These are phyloP conservation scores for Tipula lateralis DNA, from an alignment of 2,888 invertebrate genomes.

Conservation along the genomic window DNA sequence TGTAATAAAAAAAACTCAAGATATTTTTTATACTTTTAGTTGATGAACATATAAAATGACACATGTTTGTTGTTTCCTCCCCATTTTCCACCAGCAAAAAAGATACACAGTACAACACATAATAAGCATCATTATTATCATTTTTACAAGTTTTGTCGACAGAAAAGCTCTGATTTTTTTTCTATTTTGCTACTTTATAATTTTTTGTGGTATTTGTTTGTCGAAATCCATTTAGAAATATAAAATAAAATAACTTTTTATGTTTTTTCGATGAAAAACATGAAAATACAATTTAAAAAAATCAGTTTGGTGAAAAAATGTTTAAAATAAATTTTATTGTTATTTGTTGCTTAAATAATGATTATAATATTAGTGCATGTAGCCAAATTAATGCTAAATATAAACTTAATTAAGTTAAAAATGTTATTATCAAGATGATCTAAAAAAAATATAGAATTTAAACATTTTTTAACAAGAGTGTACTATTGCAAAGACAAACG, in stretches of 20 bases:
- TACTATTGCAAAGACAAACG: too few relatives aligned
- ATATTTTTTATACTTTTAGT: not conserved
- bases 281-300: not conserved
- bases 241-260: not conserved
- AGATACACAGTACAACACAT: not conserved
- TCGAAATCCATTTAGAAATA: not conserved
- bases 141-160: not conserved
- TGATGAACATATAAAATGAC: slow-evolving; percentile 1
- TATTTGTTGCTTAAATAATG: too few relatives aligned
- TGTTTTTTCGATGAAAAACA: not conserved
- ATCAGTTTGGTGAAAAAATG: too few relatives aligned
- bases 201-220: not conserved
- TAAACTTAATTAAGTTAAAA: too few relatives aligned
- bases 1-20: not conserved
- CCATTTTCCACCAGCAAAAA: not conserved
- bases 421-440: too few relatives aligned
- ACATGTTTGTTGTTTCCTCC: not conserved
- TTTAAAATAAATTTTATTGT: too few relatives aligned
- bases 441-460: too few relatives aligned
- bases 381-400: too few relatives aligned
- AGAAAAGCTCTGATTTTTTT: not conserved
- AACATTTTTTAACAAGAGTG: too few relatives aligned
- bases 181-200: not conserved
- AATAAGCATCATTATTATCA: slow-evolving; percentile 2
- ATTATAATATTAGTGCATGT: too few relatives aligned